phyloP scores from a whole-genome alignment of 2,113 vertebrate species.

The Cynoglossus semilaevis region DNA sequence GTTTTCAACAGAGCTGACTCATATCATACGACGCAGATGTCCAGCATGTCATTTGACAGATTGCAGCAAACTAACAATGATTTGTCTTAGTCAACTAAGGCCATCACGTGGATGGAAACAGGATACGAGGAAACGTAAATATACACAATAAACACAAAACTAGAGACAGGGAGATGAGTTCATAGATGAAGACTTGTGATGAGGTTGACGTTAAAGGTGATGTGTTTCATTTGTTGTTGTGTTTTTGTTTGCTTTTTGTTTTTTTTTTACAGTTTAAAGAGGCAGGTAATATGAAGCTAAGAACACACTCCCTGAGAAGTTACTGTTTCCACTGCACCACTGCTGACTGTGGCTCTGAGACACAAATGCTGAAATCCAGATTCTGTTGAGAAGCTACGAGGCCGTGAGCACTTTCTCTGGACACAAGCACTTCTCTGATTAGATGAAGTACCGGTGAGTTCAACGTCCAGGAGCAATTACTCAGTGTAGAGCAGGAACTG shows the following conservation, averaged over 20 bases:
- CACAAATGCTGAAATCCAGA: constrained; percentile 17
- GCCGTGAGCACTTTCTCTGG: constrained; percentile 22
- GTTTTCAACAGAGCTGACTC: constrained; percentile 42
- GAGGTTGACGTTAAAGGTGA: no score
- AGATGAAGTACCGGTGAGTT: constrained; percentile 20
- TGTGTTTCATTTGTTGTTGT: no score
- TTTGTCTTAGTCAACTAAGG: constrained; percentile 76
- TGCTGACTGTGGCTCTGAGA: constrained; percentile 9
- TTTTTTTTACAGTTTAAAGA: not conserved
- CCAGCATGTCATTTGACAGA: constrained; percentile 69
- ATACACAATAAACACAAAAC: constrained; percentile 23
- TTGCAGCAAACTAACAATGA: constrained; percentile 50
- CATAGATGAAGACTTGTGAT: not conserved
- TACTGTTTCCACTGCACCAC: constrained; percentile 12
- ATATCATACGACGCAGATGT: constrained; percentile 63
- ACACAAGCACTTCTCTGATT: constrained; percentile 27
- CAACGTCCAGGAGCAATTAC: constrained; percentile 7
- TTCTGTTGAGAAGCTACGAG: constrained; percentile 27
- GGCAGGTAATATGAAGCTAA: not conserved
- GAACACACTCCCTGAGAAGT: constrained; percentile 46
- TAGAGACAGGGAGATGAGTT: not conserved
- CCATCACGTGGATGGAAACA: constrained; percentile 50
- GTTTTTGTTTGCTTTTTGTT: no score
- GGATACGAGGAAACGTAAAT: constrained; percentile 25
- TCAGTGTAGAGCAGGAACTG: constrained; percentile 18